These are phyloP conservation scores for Siniperca scherzeri DNA, from an alignment of 2,797 vertebrate genomes.

Conservation along the genomic window DNA sequence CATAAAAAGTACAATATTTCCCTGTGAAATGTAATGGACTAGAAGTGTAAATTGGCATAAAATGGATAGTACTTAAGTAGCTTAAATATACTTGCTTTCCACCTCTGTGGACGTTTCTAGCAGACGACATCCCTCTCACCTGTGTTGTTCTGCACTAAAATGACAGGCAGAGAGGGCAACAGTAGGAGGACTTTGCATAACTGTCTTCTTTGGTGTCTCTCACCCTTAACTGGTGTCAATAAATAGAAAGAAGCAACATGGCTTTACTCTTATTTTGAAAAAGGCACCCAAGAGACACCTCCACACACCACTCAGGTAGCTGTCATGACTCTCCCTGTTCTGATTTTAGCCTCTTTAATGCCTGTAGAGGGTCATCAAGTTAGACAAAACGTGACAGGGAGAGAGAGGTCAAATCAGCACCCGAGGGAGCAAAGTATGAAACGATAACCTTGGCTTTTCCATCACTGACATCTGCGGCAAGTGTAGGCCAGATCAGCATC, in stretches of 20 bases:
- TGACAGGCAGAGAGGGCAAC: background rate
- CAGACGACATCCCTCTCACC: background rate
- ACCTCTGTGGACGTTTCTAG: background rate
- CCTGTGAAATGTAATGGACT: no score
- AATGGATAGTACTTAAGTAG: background rate
- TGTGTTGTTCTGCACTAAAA: background rate
- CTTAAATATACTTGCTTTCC: background rate
- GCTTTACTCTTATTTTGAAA: constrained; percentile 15
- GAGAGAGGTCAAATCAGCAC: constrained; percentile 11
- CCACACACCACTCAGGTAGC: background rate
- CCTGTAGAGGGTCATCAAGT: background rate
- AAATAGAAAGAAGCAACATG: background rate
- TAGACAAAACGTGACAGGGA: constrained; percentile 1
- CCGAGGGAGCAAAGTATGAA: background rate
- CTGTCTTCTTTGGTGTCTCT: background rate
- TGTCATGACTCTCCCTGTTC: background rate
- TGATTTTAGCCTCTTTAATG: constrained; percentile 1
- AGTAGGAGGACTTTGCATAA: background rate
- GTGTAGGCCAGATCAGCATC: constrained; percentile 29
- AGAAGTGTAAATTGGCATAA: background rate
- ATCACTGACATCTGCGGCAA: constrained; percentile 9
- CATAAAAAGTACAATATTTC: background rate
- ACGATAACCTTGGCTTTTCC: background rate
- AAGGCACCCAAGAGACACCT: background rate
- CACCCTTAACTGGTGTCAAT: background rate